Evolutionary conservation across 2,113 vertebrate species (phyloP).

Genomic region (Anhinga rufa): DNA sequence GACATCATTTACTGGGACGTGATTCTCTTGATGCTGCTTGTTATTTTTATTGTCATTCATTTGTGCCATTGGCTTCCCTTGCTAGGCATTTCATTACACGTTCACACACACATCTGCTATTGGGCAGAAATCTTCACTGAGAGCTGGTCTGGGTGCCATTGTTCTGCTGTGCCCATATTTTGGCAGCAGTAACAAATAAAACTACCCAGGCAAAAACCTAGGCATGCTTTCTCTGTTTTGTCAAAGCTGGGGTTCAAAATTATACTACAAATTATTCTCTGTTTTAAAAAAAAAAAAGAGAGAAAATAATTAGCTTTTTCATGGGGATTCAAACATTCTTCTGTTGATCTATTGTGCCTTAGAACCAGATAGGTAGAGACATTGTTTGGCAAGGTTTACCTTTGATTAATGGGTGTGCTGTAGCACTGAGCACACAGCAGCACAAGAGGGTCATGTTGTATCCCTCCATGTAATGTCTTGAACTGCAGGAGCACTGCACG

Average conservation of each 20-base stretch:
- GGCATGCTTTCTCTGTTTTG: not conserved
- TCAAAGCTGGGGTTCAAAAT: not conserved
- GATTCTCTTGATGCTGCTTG: not conserved
- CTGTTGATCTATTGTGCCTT: not conserved
- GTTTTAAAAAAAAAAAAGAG: not conserved
- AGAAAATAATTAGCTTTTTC: not conserved
- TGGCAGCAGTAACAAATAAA: not conserved
- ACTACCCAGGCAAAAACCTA: not conserved
- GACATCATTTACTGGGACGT: not conserved
- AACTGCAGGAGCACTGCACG: not conserved
- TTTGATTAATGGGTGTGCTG: not conserved
- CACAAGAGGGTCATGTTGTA: not conserved
- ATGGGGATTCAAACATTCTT: not conserved
- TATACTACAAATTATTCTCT: not conserved
- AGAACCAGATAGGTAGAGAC: not conserved
- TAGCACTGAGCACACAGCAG: not conserved
- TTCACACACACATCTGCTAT: not conserved
- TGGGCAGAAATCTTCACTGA: not conserved
- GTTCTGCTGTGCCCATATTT: not conserved
- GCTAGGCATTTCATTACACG: not conserved
- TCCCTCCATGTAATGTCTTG: not conserved
- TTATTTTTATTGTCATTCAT: not conserved
- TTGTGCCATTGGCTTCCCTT: not conserved
- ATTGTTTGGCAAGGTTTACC: not conserved
- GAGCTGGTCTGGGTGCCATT: not conserved